Base-by-base conservation (phyloP, 2,888 invertebrate genomes). In the Aquatica leii region DNA sequence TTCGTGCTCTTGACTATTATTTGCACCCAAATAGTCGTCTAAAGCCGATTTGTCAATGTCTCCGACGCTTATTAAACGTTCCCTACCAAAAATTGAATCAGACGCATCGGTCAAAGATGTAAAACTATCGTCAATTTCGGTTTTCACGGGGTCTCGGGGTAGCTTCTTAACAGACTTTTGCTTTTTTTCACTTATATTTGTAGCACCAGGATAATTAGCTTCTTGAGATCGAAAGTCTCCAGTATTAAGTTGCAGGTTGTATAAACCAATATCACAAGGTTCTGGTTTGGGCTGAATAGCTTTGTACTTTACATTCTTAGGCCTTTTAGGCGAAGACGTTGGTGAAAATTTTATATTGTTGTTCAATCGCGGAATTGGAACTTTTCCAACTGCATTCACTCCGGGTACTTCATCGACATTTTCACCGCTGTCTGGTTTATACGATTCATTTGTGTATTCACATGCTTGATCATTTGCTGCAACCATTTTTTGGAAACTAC, bases 31-130 rank as follows among this genome's bases (percentile, higher is more conserved):
- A 79, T 93, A 93, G 81, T 92, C 93, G 78, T 92, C 92, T 67
- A 93, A 82, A 67, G 90, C 91, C 80, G 93, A 92, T 73, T 91
- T 90, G 78, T 91, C 91, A 76, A 92, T 89, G 72, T 90, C 90
- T 76, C 90, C 89, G 72, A 92, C 88, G 78, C 90, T 90, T 72
- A 89, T 88, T 21, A 90, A 87, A 51, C 90, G 85, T 77, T 90
- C 90, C 54, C 90, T 83, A 6, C 79, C 75, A 24, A 71, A 59
- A 20, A 66, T 40, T 58, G 68, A 56, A 56, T 71, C 58, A 49
- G 71, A 59, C 63, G 60, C 53, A 59, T 70, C 66, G n/a, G 48
- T 70, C 18, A 63, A 51, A 35, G 63, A 37, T 37, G 59, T 55
- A 24, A 63, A 15, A 46, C 40, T 55, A 35, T 35, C 50, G 12